Evolutionary conservation across 2,113 vertebrate genomes (phyloP), one percentile per base, ranked within the genome.

Genomic region (Dasyprocta punctata): DNA sequence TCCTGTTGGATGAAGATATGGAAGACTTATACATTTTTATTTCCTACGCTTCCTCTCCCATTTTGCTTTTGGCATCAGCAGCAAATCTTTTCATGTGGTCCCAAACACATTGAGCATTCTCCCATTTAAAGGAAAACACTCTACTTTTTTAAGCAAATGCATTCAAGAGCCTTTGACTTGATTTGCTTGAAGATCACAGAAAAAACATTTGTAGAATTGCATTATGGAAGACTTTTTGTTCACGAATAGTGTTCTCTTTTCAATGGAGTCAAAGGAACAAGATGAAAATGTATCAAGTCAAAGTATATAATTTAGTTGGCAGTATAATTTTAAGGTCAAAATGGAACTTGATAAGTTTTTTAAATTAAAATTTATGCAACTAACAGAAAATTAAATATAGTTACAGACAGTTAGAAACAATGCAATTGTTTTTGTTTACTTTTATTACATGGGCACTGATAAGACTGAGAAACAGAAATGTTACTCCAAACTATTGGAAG

Each of bases 1-100:
- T 99, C 97, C 99, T 99, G 97, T 99, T 99, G 99, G 99, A 99
- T 94, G 99, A 99, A 98, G 99, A 99, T 98, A 99, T 99, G 99
- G 99, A 99, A 98, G 99, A 99, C 98, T 99, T 99, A 97, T 99
- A 99, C 99, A 92, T 85, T 83, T 86, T n/a, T n/a, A 56, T 58
- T 54, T 17, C 73, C 12, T 36, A 38, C 33, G 28, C 58, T 33
- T 6, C 13, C 52, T 2, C 13, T 6, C 10, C 41, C 22, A 10
- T 69, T 96, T 95, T 95, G 73, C 84, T 97, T 96, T 98, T 93
- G 96, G 36, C 98, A 98, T 98, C 87, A 97, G 63, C 93, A 95
- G 92, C 94, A 97, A 95, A 96, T 97, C 95, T 98, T 98, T 96
- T 90, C 83, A 87, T 69, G 91, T 98, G 96, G 67, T 96, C 97